Evolutionary conservation across 2,888 invertebrate species (phyloP), one percentile per base, ranked within the genome.

Genomic region (Lamellibrachia columna): DNA sequence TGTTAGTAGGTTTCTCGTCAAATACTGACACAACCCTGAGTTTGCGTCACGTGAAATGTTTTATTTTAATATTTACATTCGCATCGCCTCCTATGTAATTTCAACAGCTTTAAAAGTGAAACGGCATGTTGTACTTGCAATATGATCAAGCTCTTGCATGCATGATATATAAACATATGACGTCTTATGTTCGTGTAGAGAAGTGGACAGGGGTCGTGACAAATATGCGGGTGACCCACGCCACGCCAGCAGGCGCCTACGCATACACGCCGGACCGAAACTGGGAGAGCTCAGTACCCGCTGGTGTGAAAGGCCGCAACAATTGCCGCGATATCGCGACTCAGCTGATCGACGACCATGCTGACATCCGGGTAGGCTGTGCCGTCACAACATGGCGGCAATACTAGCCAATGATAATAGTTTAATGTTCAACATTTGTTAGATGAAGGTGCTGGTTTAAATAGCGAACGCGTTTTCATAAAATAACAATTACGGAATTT

Each of bases 201-300:
- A 93, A 93, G 60, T 92, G 93, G 93, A 95, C 95, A 0, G 96
- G 96, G 0, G 92, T 96, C n/a, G 95, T 96, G 3, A 95, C 96
- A 7, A 96, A 95, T 22, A 95, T 96, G 7, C 94, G 96, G n/a
- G 93, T 96, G 60, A 96, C 96, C 0, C 96, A 96, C 93, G 96
- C 96, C 22, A 95, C 96, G 0, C 96, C 96, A 0, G 95, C 95
- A 0, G 95, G 95, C 1, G 92, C 95, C 28, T 96, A 96, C 93
- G 95, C 96, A 0, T 95, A 95, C 91, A 93, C 94, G 2, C 94
- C 95, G 0, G 94, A 95, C 58, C 91, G 96, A 53, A 92, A 94
- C 92, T 96, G 95, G 96, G 96, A 96, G 92, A 94, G 94, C 2
- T 95, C 95, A 92, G 75, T 92, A 7, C 52, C 55, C 4, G 60